Evolutionary conservation across 2,888 invertebrate species (phyloP), one percentile per base, ranked within the genome.

Genomic region (Trachelus tabidus): DNA sequence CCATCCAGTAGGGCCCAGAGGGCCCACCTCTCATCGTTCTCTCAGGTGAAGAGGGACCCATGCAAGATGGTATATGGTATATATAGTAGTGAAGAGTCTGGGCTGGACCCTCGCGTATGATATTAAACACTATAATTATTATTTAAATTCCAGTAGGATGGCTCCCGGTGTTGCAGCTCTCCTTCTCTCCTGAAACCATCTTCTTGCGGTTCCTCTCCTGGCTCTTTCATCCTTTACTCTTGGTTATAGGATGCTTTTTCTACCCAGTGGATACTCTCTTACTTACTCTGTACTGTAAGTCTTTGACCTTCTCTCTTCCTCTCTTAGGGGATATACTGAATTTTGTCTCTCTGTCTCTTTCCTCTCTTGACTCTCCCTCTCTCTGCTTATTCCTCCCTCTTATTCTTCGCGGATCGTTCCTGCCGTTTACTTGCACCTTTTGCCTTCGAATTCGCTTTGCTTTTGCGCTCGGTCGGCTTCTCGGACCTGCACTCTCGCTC

Each of bases 41-140:
- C 37, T 75, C 74, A 78, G 75, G 68, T 75, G 40, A 76, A 76
- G 75, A 79, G 75, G 77, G 73, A 74, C 40, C 40, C 40, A 40
- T 40, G 40, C 15, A 40, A 40, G 15, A 40, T 40, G 40, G 40
- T 40, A 40, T 40, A 40, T 40, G 40, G 40, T 40, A 40, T 40
- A 40, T 40, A 40, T 40, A 40, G 69, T 40, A 37, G 77, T 40
- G 75, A 69, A 81, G 75, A 82, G 84, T 81, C 81, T 33, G 74
- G 79, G 81, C 82, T 77, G 77, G 81, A 79, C 80, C 78, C 77
- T 83, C 82, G 87, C 86, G 87, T 89, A 90, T 90, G 89, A 90
- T 90, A 90, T 90, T 91, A 91, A 90, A 90, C 88, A 90, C 89
- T 89, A 90, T 91, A 90, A 91, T 90, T 89, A 90, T 90, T 90